Base-by-base conservation (phyloP, 2,113 vertebrate species). In the Xerus inauris region DNA sequence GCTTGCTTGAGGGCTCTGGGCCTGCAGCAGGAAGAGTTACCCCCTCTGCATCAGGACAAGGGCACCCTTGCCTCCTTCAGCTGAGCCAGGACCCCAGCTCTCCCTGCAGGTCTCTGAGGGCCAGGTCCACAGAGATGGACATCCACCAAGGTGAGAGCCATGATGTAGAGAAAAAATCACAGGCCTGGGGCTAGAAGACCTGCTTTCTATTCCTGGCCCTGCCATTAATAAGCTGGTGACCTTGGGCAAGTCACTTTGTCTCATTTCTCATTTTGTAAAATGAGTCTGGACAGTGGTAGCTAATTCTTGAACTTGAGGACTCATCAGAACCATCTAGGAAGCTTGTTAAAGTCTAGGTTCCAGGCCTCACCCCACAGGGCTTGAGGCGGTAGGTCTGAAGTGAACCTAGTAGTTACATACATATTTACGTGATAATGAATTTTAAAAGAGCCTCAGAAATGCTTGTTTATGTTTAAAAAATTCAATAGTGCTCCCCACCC, bases 161-260 rank as follows among this genome's bases (percentile, higher is more conserved):
- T 3, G 59, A 80, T 20, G 8, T 0, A 87, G 72, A 95, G 57
- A 82, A 82, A 82, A 84, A 76, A 42, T 32, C 67, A 71, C 13
- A 87, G 91, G 83, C 83, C 49, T 54, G 72, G 73, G 83, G 65
- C 49, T 26, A 20, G 81, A 54, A 93, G 84, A 45, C 42, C 49
- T 32, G 57, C 45, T 94, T 92, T 90, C 92, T 92, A 72, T 90
- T 97, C 69, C 87, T 67, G 75, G 94, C 45, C 42, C 77, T 87
- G 91, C 59, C 96, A 49, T 90, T 90, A 96, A 85, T 90, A 95
- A 94, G 45, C 47, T 62, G 81, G 71, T 81, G 94, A 97, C 81
- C 88, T 91, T 92, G 88, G 85, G 12, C 69, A 77, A 88, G 94
- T 97, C 91, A 77, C 49, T 88, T 11, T 38, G 51, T 95, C 75